These are phyloP conservation scores for Matsumyia berberina DNA, from an alignment of 2,888 invertebrate genomes.

Conservation along the genomic window DNA sequence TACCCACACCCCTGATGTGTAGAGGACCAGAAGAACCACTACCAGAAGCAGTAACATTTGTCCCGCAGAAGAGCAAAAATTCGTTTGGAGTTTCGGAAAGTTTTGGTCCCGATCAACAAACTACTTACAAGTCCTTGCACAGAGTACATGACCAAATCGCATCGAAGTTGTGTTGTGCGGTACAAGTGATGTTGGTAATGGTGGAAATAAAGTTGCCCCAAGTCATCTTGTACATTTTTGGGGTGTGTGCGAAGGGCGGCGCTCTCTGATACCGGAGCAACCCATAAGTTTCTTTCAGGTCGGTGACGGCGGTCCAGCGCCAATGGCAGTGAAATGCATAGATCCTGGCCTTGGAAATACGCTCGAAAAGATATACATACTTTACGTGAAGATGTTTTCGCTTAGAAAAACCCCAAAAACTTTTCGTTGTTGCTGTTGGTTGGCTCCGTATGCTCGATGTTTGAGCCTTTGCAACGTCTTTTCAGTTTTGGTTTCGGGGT, in stretches of 20 bases:
- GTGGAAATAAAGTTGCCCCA: constrained; percentile 69
- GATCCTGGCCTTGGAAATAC: constrained; percentile 44
- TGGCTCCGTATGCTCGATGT: constrained; percentile 60
- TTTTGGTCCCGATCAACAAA: constrained; percentile 75
- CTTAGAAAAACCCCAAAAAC: constrained; percentile 72
- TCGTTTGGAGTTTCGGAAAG: constrained; percentile 54
- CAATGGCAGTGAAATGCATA: constrained; percentile 71
- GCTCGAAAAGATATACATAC: constrained; percentile 60
- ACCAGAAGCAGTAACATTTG: constrained; percentile 69
- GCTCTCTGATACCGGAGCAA: constrained; percentile 54
- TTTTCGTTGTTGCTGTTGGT: constrained; percentile 53
- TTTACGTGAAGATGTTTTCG: constrained; percentile 75
- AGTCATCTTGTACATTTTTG: constrained; percentile 41
- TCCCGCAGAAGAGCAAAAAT: constrained; percentile 68
- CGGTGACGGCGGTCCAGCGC: constrained; percentile 34
- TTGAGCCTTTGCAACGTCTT: constrained; percentile 53
- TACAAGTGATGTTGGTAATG: constrained; percentile 71
- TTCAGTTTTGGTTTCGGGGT: constrained; percentile 28
- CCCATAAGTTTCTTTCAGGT: constrained; percentile 63
- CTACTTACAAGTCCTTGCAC: constrained; percentile 75
- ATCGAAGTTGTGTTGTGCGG: constrained; percentile 69
- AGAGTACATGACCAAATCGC: constrained; percentile 74
- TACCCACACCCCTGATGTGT: not conserved
- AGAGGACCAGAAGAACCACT: too few relatives aligned
- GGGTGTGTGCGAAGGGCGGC: not conserved